These are phyloP conservation scores for Pangasius djambal DNA, from an alignment of 2,797 vertebrate genomes.

Conservation along the genomic window DNA sequence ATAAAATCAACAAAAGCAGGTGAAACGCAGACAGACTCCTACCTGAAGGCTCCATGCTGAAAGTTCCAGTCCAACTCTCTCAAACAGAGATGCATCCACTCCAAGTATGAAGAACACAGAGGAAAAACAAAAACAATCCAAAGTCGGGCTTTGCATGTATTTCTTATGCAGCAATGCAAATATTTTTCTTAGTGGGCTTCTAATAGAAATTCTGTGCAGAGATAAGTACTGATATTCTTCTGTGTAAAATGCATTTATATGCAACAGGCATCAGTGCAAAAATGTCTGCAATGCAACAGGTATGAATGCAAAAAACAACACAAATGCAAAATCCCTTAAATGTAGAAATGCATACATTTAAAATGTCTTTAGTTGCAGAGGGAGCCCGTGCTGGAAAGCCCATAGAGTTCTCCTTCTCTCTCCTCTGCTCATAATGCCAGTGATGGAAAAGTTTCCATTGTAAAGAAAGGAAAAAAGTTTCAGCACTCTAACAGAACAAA, in stretches of 20 bases:
- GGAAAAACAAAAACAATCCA: slow-evolving; percentile 22
- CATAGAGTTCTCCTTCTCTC: slow-evolving; percentile 30
- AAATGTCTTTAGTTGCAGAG: background rate
- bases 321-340: slow-evolving; percentile 7
- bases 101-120: slow-evolving; percentile 49
- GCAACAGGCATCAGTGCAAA: slow-evolving; percentile 1
- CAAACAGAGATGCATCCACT: slow-evolving; percentile 75
- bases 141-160: background rate
- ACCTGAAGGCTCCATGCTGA: slow-evolving; percentile 75
- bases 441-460: slow-evolving; percentile 59
- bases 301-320: slow-evolving; percentile 6
- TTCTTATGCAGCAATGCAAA: slow-evolving; percentile 8
- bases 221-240: background rate
- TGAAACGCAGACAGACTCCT: slow-evolving; percentile 67
- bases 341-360: background rate
- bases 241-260: background rate
- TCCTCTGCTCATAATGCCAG: slow-evolving; percentile 30
- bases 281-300: slow-evolving; percentile 4
- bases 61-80: slow-evolving; percentile 69
- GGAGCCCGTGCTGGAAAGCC: slow-evolving; percentile 1
- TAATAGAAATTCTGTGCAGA: background rate
- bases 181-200: background rate
- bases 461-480: slow-evolving; percentile 49
- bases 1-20: slow-evolving; percentile 74
- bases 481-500: background rate